Base-by-base conservation (phyloP, 2,113 vertebrate genomes). In the Scartelaos histophorus region DNA sequence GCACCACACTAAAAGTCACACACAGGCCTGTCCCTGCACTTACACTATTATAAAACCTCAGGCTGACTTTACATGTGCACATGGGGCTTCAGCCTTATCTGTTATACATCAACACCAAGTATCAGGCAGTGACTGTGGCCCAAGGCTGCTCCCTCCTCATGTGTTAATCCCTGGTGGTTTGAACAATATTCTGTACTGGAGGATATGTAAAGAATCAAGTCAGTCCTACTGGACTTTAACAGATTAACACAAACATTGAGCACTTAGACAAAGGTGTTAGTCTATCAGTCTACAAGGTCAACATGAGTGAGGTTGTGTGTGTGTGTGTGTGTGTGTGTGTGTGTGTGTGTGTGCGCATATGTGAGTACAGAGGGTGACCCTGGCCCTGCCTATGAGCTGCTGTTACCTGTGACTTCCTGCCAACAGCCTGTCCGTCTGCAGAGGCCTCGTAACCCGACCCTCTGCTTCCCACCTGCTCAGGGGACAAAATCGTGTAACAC, bases 281-380 rank as follows among this genome's bases (percentile, higher is more conserved):
- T 65, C 71, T 78, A 79, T 82, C 77, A 78, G 61, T 71, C 79
- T 82, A 84, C 89, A 92, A 93, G 91, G 92, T 90, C 80, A 87
- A 29, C 70, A 58, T 71, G 49, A 67, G 15, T 75, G 13, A n/a
- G n/a, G n/a, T n/a, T n/a, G n/a, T n/a, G 75, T 38, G 35, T 9
- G 51, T 7, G 16, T 51, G 51, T n/a, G 51, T 15, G 12, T 9
- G 45, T n/a, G 51, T 15, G 13, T 13, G 46, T 71, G 49, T 65
- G 15, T 75, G 75, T 10, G 38, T 10, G 51, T 10, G 17, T 53
- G 51, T 11, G 51, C 3, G 13, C 1, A 13, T 29, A 3, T 74
- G 57, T 56, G 60, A 74, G 7, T 69, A 73, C 64, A 75, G 80
- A 76, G 61, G 24, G 51, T 29, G 56, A 47, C 70, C 73, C 76